These are phyloP conservation scores for Abrostola tripartita DNA, from an alignment of 2,888 invertebrate species.

Conservation along the genomic window DNA sequence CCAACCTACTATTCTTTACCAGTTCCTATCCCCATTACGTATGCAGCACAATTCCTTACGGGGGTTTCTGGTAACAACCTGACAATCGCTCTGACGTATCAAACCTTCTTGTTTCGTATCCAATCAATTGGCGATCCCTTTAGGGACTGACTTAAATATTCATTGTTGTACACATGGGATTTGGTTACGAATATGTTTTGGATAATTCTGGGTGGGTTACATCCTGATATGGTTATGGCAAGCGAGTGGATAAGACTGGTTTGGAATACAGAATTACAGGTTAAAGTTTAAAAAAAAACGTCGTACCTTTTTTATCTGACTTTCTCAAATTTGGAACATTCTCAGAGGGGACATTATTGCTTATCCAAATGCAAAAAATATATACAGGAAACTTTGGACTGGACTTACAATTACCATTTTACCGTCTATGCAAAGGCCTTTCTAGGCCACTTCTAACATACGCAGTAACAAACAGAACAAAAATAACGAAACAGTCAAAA, in stretches of 20 bases:
- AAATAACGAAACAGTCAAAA: no score
- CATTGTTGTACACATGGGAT: conserved; percentile 39
- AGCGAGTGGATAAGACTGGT: no score
- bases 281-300: neutral
- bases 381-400: neutral
- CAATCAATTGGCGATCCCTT: conserved; percentile 57
- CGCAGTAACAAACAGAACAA: no score
- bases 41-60: conserved; percentile 48
- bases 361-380: neutral
- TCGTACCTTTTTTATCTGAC: conserved; percentile 3
- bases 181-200: conserved; percentile 37
- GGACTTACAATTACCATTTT: conserved; percentile 1
- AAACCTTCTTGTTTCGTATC: conserved; percentile 58
- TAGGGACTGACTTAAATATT: conserved; percentile 49
- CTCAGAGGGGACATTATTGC: neutral
- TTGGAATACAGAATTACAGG: no score
- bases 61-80: conserved; percentile 41
- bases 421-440: neutral
- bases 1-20: conserved; percentile 7
- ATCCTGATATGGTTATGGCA: neutral
- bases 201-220: conserved; percentile 33
- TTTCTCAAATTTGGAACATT: neutral
- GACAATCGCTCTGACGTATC: conserved; percentile 53
- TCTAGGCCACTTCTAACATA: neutral
- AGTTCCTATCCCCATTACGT: conserved; percentile 46